Evolutionary conservation across 2,113 vertebrate genomes (phyloP).

Genomic region (Oplegnathus fasciatus): DNA sequence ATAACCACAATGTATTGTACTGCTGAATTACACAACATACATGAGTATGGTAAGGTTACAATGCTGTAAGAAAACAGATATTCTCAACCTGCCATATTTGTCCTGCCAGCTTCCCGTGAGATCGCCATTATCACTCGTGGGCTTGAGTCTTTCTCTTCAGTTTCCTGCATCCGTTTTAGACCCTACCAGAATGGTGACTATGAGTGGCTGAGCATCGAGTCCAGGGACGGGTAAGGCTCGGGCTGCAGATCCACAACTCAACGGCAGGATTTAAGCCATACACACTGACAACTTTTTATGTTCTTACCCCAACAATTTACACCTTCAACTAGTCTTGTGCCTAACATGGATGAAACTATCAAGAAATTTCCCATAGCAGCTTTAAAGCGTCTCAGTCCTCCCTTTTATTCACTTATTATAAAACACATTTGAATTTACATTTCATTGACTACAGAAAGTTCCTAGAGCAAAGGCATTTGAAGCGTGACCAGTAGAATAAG

Average conservation of each 20-base stretch:
- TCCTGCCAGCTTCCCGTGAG: constrained; percentile 67
- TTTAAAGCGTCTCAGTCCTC: not conserved
- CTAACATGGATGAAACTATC: not conserved
- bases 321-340: not conserved
- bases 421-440: not conserved
- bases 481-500: not conserved
- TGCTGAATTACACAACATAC: not conserved
- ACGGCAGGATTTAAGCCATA: not conserved
- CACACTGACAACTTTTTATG: not conserved
- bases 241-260: not conserved
- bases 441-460: not conserved
- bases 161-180: constrained; percentile 81
- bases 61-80: not conserved
- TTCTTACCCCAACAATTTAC: not conserved
- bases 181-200: constrained; percentile 60
- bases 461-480: not conserved
- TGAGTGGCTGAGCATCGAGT: constrained; percentile 77
- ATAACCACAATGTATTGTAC: not conserved
- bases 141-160: constrained; percentile 68
- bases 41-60: not conserved
- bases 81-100: not conserved
- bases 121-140: constrained; percentile 63
- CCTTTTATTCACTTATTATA: not conserved
- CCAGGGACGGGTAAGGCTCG: constrained; percentile 54
- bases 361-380: not conserved